Evolutionary conservation across 2,113 vertebrate species (phyloP).

Genomic region (Aldabrachelys gigantea): DNA sequence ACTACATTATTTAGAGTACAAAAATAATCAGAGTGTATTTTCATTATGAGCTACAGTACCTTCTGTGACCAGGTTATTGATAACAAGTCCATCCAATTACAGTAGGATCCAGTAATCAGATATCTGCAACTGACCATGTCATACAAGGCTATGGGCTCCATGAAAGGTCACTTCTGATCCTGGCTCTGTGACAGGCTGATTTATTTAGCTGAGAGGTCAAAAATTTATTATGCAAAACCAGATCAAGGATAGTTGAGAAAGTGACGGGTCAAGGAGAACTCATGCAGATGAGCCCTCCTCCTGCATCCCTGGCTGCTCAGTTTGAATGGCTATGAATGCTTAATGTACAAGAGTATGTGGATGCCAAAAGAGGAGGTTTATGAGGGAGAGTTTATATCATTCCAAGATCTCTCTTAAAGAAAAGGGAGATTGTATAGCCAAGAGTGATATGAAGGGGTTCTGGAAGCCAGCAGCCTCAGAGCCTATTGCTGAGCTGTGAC

Average conservation of each 20-base stretch:
- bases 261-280: background rate
- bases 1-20: slow-evolving; percentile 6
- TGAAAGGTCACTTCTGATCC: background rate
- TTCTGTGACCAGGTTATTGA: slow-evolving; percentile 1
- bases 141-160: background rate
- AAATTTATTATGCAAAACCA: background rate
- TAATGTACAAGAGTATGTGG: background rate
- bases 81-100: background rate
- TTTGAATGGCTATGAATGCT: background rate
- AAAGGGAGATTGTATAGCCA: background rate
- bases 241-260: background rate
- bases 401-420: slow-evolving; percentile 11
- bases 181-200: background rate
- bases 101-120: background rate
- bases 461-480: background rate
- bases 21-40: background rate
- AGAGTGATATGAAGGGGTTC: background rate
- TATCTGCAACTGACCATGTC: rapidly evolving
- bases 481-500: background rate
- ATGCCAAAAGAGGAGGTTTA: background rate
- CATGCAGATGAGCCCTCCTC: background rate
- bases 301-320: background rate
- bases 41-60: background rate
- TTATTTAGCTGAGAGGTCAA: slow-evolving; percentile 12
- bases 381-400: background rate